Percentiles rank a stretch among this genome's conserved stretches.
phyloP scores from a whole-genome alignment of 2,888 invertebrate genomes.

The Seira musarum region DNA sequence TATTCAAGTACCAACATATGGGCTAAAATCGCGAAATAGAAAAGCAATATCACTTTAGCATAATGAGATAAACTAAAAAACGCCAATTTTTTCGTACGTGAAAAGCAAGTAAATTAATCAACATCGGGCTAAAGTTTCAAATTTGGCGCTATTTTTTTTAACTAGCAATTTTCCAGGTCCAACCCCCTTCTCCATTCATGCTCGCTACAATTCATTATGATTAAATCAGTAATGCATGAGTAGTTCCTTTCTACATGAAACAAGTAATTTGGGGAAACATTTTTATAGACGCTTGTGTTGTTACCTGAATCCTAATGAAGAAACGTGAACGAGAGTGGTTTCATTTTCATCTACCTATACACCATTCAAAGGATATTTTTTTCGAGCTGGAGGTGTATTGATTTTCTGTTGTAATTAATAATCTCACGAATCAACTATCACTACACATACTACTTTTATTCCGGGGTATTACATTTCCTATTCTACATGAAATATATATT shows the following conservation, averaged over 20 bases:
- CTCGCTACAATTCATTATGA: not conserved
- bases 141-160: not conserved
- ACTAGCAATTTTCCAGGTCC: constrained; percentile 2
- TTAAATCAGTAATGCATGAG: not conserved
- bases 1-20: not conserved
- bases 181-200: not conserved
- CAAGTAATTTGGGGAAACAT: too few relatives aligned
- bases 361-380: too few relatives aligned
- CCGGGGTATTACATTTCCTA: too few relatives aligned
- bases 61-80: constrained; percentile 16
- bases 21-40: not conserved
- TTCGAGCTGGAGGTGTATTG: too few relatives aligned
- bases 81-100: constrained; percentile 6
- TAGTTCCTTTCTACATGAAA: too few relatives aligned
- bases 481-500: too few relatives aligned
- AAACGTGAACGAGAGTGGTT: not conserved
- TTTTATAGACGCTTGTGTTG: not conserved
- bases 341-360: too few relatives aligned
- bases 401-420: too few relatives aligned
- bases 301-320: not conserved
- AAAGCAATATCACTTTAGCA: constrained; percentile 5
- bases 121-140: constrained; percentile 1
- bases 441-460: too few relatives aligned
- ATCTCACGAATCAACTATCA: too few relatives aligned
- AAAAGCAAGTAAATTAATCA: constrained; percentile 8